Evolutionary conservation across 2,113 vertebrate species (phyloP).

Genomic region (Pantherophis guttatus): DNA sequence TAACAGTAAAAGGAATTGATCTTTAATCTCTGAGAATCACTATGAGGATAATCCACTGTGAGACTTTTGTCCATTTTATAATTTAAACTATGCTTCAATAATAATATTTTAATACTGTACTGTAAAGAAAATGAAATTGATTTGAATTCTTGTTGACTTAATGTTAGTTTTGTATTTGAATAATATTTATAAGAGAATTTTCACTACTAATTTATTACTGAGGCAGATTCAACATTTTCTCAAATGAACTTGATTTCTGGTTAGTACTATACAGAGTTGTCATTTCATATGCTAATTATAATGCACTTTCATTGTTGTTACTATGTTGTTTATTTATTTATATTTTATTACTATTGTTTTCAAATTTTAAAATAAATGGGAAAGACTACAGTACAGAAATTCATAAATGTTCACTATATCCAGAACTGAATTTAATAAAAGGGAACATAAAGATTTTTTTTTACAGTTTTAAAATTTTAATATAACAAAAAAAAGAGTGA

Average conservation of each 20-base stretch:
- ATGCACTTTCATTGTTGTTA: not conserved
- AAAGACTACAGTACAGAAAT: not conserved
- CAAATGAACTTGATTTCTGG: not conserved
- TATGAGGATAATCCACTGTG: not conserved
- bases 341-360: not conserved
- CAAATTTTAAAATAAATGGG: not conserved
- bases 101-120: not conserved
- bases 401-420: not conserved
- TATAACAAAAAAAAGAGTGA: not conserved
- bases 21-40: not conserved
- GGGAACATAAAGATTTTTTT: not conserved
- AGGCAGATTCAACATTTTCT: not conserved
- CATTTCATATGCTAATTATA: not conserved
- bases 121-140: not conserved
- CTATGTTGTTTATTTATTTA: not conserved
- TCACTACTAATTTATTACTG: not conserved
- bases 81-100: not conserved
- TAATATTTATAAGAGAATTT: not conserved
- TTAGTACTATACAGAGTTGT: not conserved
- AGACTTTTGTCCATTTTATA: not conserved
- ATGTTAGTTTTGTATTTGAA: not conserved
- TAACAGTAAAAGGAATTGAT: not conserved
- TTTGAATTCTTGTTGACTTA: not conserved
- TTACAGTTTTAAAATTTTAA: not conserved
- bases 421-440: not conserved